Evolutionary conservation across 1,140 invertebrate genomes (phyloP).

Genomic region (Pemphigus obesinymphae): DNA sequence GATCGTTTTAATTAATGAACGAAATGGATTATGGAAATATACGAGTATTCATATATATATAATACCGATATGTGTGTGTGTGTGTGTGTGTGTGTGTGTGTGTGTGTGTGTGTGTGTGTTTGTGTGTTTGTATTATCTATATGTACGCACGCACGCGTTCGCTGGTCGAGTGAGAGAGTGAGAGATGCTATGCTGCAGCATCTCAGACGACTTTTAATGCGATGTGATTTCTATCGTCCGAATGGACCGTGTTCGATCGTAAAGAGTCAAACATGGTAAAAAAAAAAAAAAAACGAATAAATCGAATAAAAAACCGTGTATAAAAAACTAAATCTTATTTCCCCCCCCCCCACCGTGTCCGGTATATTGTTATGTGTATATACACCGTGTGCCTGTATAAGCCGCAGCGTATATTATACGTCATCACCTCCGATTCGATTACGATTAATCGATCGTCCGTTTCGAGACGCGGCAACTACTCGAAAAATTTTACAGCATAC

Average conservation of each 20-base stretch:
- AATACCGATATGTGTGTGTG: background rate
- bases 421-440: background rate
- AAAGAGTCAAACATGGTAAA: background rate
- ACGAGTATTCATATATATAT: background rate
- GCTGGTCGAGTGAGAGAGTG: background rate
- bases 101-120: too few relatives aligned
- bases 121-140: too few relatives aligned
- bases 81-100: too few relatives aligned
- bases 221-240: constrained; percentile 1
- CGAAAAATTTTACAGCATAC: too few relatives aligned
- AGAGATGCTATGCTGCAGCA: background rate
- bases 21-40: background rate
- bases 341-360: too few relatives aligned
- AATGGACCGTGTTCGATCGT: constrained; percentile 3
- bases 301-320: background rate
- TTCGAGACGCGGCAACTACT: too few relatives aligned
- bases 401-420: background rate
- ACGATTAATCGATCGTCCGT: background rate
- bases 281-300: background rate
- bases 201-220: constrained; percentile 2
- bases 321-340: too few relatives aligned
- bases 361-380: background rate
- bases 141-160: background rate
- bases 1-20: constrained; percentile 30
- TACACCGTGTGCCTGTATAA: background rate